Evolutionary conservation across 2,113 vertebrate genomes (phyloP), one percentile per base, ranked within the genome.

Genomic region (Stegastes partitus): DNA sequence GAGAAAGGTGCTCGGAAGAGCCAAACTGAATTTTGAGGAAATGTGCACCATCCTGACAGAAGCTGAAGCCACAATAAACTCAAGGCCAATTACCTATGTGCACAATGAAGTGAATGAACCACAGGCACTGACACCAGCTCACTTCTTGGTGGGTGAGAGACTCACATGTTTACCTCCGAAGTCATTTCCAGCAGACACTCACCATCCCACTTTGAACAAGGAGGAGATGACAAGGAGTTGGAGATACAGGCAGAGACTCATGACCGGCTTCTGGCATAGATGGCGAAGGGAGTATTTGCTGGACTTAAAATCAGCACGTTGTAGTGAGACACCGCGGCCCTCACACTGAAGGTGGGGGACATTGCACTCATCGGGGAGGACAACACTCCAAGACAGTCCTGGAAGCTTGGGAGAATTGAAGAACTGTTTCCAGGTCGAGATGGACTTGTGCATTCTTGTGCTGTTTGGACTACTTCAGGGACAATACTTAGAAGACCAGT

Each of bases 91-190:
- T 8, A 56, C 54, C 1, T 56, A 16, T 18, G 54, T 54, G 51
- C 51, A 54, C 51, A 54, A 54, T 54, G 51, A 54, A 25, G 51
- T 54, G 21, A 21, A 54, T 28, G 54, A 56, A 4, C 54, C 25
- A 56, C 23, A 28, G 15, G 23, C 25, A 5, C 54, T 56, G 25
- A 56, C 39, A 6, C 8, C 39, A 11, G 39, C 39, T 10, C 39
- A 42, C 39, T 42, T 42, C 39, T 10, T 42, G 23, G 14, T 25
- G 54, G 54, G 54, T 2, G 14, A 56, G 16, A 31, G 55, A 19
- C 55, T 57, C 3, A 57, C 55, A 2, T 31, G 26, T 19, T 11
- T 57, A 16, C 55, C 55, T 1, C 55, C 55, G 2, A 57, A 34
- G 18, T 2, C 55, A 31, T 57, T 57, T 11, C 18, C 55, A 19